phyloP scores from a whole-genome alignment of 92 coral and sea anemone species.

The Epizoanthus scotinus region DNA sequence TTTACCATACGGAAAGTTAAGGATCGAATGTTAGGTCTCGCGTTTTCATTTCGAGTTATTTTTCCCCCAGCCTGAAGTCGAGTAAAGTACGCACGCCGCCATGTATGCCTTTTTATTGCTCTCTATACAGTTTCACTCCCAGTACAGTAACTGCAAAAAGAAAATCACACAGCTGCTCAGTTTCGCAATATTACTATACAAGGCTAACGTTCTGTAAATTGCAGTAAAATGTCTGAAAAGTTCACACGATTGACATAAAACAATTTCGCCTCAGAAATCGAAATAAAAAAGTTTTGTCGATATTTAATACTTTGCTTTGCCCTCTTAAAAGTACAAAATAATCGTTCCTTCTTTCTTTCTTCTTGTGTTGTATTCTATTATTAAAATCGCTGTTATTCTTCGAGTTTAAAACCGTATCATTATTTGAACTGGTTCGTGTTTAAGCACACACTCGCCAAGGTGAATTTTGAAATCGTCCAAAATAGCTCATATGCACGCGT shows the following conservation, averaged over 20 bases:
- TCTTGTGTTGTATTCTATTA: slow-evolving; percentile 17
- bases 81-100: too few relatives aligned
- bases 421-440: slow-evolving; percentile 21
- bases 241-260: slow-evolving; percentile 16
- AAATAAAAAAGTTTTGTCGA: neutral
- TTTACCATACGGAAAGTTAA: too few relatives aligned
- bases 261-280: neutral
- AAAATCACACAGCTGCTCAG: slow-evolving; percentile 13
- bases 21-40: too few relatives aligned
- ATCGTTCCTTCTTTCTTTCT: slow-evolving; percentile 7
- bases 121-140: neutral
- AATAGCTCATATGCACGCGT: slow-evolving; percentile 28
- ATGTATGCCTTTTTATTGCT: neutral
- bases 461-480: slow-evolving; percentile 1
- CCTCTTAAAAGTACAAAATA: neutral
- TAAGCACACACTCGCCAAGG: neutral
- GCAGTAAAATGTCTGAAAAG: neutral
- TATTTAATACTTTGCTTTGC: neutral
- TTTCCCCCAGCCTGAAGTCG: too few relatives aligned
- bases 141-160: too few relatives aligned
- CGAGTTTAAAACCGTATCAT: slow-evolving; percentile 23
- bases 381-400: neutral
- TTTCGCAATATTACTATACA: slow-evolving; percentile 16
- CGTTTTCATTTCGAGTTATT: too few relatives aligned
- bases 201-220: neutral